Conservation (phyloP, 2,888 invertebrate species). For the Dexiosoma caninum region DNA sequence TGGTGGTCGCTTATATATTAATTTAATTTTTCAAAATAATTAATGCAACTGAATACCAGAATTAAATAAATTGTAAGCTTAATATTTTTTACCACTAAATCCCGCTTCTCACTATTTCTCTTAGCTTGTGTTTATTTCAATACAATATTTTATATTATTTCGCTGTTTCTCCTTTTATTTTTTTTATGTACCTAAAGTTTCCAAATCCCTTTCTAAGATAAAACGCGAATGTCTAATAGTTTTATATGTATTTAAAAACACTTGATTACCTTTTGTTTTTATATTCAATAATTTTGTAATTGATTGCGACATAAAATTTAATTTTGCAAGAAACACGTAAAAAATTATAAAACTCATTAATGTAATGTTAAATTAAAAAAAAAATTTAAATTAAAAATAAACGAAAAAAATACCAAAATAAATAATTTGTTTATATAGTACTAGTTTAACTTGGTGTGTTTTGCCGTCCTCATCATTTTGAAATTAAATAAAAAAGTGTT, state of each 20-base stretch:
- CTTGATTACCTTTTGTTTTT: conserved; percentile 56
- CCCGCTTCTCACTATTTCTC: neutral
- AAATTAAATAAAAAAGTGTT: too few species aligned
- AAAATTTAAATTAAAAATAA: neutral
- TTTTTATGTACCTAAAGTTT: conserved; percentile 11
- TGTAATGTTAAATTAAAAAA: conserved; percentile 60
- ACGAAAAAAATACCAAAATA: neutral
- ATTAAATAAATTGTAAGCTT: conserved; percentile 41
- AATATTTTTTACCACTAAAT: conserved; percentile 24
- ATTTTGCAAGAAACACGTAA: conserved; percentile 62
- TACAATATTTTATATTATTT: neutral
- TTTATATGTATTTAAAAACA: conserved; percentile 51
- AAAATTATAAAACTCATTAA: conserved; percentile 58
- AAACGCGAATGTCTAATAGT: conserved; percentile 27
- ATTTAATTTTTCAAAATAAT: conserved; percentile 71
- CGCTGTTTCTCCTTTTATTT: conserved; percentile 11
- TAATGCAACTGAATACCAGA: conserved; percentile 52
- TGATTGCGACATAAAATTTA: conserved; percentile 55
- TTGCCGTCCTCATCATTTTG: too few species aligned
- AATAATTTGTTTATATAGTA: too few species aligned
- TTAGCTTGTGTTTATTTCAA: neutral
- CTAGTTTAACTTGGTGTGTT: too few species aligned
- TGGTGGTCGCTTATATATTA: conserved; percentile 75
- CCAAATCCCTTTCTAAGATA: conserved; percentile 21
- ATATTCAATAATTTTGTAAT: conserved; percentile 58